Evolutionary conservation across 2,888 invertebrate species (phyloP).

Genomic region (Volucella inflata): DNA sequence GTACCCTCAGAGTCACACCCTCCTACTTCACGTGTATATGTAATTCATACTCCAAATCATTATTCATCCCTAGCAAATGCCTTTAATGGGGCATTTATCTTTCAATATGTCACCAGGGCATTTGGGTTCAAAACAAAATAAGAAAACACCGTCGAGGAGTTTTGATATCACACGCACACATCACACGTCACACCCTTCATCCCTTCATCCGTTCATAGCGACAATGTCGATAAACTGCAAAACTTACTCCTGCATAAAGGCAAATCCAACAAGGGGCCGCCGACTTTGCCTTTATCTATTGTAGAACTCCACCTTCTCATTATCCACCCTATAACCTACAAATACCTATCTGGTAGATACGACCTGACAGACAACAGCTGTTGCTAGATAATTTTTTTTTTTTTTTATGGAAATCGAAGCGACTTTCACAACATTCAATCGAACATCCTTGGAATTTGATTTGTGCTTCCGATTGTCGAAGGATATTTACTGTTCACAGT

Average conservation of each 20-base stretch:
- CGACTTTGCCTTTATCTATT: background rate
- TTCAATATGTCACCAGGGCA: constrained; percentile 70
- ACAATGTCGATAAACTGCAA: constrained; percentile 21
- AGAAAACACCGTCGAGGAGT: constrained; percentile 25
- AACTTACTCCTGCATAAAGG: constrained; percentile 48
- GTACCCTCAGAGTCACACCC: background rate
- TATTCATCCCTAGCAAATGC: constrained; percentile 73
- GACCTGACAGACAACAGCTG: constrained; percentile 59
- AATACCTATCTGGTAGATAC: constrained; percentile 11
- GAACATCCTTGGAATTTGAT: constrained; percentile 61
- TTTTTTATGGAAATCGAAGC: constrained; percentile 43
- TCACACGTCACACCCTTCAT: too few species aligned
- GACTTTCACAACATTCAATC: constrained; percentile 40
- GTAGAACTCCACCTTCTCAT: background rate
- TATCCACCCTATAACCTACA: background rate
- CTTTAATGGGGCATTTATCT: constrained; percentile 75
- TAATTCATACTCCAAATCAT: constrained; percentile 61
- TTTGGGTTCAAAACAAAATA: constrained; percentile 31
- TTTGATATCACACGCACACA: constrained; percentile 43
- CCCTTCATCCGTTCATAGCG: constrained; percentile 12
- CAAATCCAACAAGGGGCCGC: constrained; percentile 29
- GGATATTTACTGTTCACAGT: constrained; percentile 21
- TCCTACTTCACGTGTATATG: constrained; percentile 10
- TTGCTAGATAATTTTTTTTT: constrained; percentile 10
- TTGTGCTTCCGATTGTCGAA: constrained; percentile 48